phyloP scores from a whole-genome alignment of 2,797 vertebrate genomes.

The Esox lucius region DNA sequence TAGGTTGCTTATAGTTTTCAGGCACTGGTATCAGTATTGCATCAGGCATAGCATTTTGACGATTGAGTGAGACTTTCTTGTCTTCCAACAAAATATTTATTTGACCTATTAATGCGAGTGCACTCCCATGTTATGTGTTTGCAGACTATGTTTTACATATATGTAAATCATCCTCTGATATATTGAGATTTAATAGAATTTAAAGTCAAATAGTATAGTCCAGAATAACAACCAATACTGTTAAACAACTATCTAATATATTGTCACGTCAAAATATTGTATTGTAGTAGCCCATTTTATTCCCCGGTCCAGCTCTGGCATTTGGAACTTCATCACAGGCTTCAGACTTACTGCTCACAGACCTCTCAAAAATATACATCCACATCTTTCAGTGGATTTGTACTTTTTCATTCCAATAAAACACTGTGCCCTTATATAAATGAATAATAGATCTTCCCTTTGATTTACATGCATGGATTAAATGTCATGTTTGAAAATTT shows the following conservation, averaged over 20 bases:
- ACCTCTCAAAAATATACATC: constrained; percentile 71
- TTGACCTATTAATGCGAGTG: not conserved
- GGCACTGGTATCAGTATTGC: constrained; percentile 38
- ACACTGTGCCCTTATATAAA: constrained; percentile 87
- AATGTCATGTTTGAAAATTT: constrained; percentile 93
- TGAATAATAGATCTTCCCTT: constrained; percentile 87
- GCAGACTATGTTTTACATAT: too few species aligned
- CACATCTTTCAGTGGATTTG: constrained; percentile 88
- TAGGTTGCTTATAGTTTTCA: constrained; percentile 49
- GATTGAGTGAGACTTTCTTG: too few species aligned
- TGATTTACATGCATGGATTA: constrained; percentile 93
- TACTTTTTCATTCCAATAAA: constrained; percentile 89
- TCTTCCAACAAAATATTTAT: too few species aligned
- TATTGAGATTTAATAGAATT: not conserved
- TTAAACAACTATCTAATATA: not conserved
- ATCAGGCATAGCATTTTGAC: constrained; percentile 34
- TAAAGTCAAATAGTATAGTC: not conserved
- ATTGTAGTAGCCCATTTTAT: constrained; percentile 7
- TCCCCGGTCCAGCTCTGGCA: constrained; percentile 14
- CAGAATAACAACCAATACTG: not conserved
- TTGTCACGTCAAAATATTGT: not conserved
- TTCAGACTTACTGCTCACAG: constrained; percentile 69
- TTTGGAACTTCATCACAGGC: constrained; percentile 12
- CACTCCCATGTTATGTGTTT: too few species aligned
- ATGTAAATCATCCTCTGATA: not conserved